phyloP scores from a whole-genome alignment of 2,888 invertebrate genomes.

The Brachylomia viminalis region DNA sequence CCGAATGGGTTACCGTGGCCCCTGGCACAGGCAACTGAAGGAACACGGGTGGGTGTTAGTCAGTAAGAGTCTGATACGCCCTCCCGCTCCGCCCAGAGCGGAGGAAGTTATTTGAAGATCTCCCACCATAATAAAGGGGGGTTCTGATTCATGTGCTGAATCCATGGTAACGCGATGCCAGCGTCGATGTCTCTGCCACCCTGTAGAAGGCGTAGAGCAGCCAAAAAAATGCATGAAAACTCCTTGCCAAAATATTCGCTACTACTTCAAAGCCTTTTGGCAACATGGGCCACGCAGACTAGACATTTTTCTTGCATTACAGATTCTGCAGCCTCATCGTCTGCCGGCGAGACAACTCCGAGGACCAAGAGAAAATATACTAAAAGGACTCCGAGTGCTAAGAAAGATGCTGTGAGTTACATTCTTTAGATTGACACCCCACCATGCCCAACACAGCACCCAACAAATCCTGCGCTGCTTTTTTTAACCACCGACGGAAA shows the following conservation, averaged over 20 bases:
- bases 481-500: too few relatives aligned
- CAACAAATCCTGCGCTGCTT: not conserved
- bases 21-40: too few relatives aligned
- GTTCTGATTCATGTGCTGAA: too few relatives aligned
- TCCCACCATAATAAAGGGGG: too few relatives aligned
- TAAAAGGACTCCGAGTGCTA: conserved; percentile 80
- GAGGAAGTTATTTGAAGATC: too few relatives aligned
- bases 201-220: not conserved
- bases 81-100: too few relatives aligned
- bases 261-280: not conserved
- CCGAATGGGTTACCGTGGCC: too few relatives aligned
- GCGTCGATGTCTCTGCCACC: too few relatives aligned
- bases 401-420: conserved; percentile 82
- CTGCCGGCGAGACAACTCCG: conserved; percentile 83
- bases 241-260: not conserved
- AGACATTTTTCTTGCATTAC: conserved; percentile 48
- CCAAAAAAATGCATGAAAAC: not conserved
- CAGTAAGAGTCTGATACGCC: too few relatives aligned
- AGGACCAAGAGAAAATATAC: conserved; percentile 86
- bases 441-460: too few relatives aligned
- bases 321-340: conserved; percentile 87
- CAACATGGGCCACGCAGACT: not conserved
- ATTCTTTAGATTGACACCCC: not conserved
- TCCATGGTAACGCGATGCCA: too few relatives aligned
- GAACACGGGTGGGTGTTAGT: too few relatives aligned